These are phyloP conservation scores for Drosophila incognita DNA, from an alignment of 2,888 invertebrate genomes.

Conservation along the genomic window DNA sequence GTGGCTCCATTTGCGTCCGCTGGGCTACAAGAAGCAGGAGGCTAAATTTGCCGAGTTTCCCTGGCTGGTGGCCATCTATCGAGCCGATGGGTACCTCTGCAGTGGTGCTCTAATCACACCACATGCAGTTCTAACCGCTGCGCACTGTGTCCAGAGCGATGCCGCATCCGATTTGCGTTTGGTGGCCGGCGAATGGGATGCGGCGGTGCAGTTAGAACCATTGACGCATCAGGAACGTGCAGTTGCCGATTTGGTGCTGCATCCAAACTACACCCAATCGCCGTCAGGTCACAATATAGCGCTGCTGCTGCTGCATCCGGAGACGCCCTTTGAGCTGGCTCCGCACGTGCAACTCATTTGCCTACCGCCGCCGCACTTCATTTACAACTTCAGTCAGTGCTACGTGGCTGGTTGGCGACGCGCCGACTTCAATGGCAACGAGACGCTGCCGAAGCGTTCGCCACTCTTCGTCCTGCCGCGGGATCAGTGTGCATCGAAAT, in stretches of 20 bases:
- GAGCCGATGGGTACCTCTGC: conserved; percentile 44
- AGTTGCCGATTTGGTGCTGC: conserved; percentile 49
- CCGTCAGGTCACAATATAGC: conserved; percentile 58
- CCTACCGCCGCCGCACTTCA: conserved; percentile 50
- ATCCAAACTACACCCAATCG: conserved; percentile 55
- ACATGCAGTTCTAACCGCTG: conserved; percentile 54
- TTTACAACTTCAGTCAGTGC: conserved; percentile 63
- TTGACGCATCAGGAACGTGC: conserved; percentile 44
- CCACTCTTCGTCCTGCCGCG: conserved; percentile 57
- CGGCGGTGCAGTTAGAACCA: conserved; percentile 56
- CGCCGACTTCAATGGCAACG: conserved; percentile 30
- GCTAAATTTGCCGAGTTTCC: conserved; percentile 63
- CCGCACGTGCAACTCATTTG: conserved; percentile 59
- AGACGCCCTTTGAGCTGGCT: conserved; percentile 36
- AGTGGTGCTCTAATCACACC: conserved; percentile 61
- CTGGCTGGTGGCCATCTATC: conserved; percentile 61
- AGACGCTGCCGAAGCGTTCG: conserved; percentile 51
- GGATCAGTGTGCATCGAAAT: conserved; percentile 59
- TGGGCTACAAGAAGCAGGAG: conserved; percentile 56
- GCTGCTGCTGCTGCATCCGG: conserved; percentile 38
- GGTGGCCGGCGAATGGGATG: conserved; percentile 69
- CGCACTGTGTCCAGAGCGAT: conserved; percentile 50
- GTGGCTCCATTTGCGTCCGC: conserved; percentile 59
- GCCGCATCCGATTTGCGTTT: conserved; percentile 24
- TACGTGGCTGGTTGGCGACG: conserved; percentile 62